A percentile compares a stretch with the other conserved stretches of the same genome.
Evolutionary conservation across 2,113 vertebrate species (phyloP).

Genomic region (Xiphophorus couchianus): DNA sequence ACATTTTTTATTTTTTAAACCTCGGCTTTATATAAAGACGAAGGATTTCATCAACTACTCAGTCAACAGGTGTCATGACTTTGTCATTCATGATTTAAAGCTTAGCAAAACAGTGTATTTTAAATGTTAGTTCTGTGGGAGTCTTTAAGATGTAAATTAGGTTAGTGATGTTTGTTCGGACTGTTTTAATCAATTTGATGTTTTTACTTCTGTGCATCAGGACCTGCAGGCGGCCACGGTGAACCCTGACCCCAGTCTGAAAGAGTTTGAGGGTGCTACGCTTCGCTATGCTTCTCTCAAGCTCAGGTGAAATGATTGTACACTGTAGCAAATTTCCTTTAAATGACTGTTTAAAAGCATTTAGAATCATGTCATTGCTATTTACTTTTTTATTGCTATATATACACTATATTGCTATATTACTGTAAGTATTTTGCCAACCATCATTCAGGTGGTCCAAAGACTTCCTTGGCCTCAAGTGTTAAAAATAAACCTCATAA

Average conservation of each 20-base stretch:
- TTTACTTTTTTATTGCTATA: too few species aligned
- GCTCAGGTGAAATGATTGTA: conserved; percentile 78
- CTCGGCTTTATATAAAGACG: too few species aligned
- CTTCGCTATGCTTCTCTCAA: conserved; percentile 97
- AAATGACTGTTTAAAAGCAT: background rate
- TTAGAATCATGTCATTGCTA: background rate
- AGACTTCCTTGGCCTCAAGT: background rate
- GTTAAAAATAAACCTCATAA: background rate
- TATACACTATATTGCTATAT: background rate
- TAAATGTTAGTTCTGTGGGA: background rate
- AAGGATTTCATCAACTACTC: too few species aligned
- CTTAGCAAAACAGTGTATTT: background rate
- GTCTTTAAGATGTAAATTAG: background rate
- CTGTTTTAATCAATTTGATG: conserved; percentile 16
- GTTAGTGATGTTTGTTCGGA: background rate
- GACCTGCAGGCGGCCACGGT: conserved; percentile 96
- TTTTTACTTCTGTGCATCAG: conserved; percentile 71
- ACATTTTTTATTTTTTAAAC: too few species aligned
- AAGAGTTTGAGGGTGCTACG: conserved; percentile 98
- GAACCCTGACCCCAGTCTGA: conserved; percentile 96
- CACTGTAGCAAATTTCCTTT: background rate
- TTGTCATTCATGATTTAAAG: too few species aligned
- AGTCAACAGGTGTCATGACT: too few species aligned
- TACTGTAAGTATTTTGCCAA: too few species aligned
- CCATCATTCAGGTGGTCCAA: background rate